Percentiles rank a stretch among this genome's conserved stretches.
These are phyloP conservation scores for Solea senegalensis DNA, from an alignment of 2,113 vertebrate species.

Conservation along the genomic window DNA sequence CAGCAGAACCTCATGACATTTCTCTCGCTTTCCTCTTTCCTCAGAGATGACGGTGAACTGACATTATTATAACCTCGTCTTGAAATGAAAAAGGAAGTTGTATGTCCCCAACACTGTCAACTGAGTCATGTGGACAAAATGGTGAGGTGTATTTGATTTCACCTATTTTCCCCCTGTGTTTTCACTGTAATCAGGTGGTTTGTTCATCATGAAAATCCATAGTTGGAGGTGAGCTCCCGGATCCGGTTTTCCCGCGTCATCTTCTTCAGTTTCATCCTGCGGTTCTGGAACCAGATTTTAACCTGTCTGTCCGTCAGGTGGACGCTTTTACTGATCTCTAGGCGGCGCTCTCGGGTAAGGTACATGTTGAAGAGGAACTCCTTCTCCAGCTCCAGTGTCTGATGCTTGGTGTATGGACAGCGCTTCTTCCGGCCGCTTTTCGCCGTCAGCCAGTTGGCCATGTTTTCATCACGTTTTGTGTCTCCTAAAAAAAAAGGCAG, in stretches of 20 bases:
- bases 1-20: constrained; percentile 21
- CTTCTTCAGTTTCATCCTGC: constrained; percentile 99
- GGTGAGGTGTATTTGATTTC: constrained; percentile 24
- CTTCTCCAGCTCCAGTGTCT: constrained; percentile 99
- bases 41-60: constrained; percentile 43
- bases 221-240: constrained; percentile 97
- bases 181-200: constrained; percentile 27
- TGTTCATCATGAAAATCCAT: constrained; percentile 93
- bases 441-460: constrained; percentile 97
- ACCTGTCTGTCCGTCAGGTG: constrained; percentile 99
- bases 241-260: constrained; percentile 98
- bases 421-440: constrained; percentile 98
- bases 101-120: constrained; percentile 33
- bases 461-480: constrained; percentile 87
- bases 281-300: constrained; percentile 99
- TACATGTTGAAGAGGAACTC: constrained; percentile 99
- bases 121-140: constrained; percentile 48
- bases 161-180: constrained; percentile 15
- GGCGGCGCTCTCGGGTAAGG: constrained; percentile 99
- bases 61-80: constrained; percentile 19
- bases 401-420: constrained; percentile 98
- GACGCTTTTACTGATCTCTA: constrained; percentile 99
- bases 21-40: constrained; percentile 19
- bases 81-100: constrained; percentile 35
- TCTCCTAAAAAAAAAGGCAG: constrained; percentile 84